These are phyloP conservation scores for Gobio occitaniae DNA, from an alignment of 2,797 vertebrate species.

Conservation along the genomic window DNA sequence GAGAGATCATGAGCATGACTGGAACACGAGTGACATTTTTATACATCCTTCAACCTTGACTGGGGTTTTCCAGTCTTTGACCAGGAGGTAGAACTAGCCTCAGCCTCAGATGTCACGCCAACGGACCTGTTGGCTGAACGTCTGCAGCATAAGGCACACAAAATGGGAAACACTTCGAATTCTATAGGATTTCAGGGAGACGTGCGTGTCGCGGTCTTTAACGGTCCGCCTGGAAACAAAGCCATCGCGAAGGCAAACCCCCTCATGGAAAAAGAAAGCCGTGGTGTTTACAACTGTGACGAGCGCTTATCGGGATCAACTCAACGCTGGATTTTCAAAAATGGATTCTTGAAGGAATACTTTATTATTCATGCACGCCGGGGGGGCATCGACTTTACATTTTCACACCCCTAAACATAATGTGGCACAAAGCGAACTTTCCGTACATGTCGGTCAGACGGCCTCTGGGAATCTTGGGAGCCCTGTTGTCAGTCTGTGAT, in stretches of 20 bases:
- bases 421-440: neutral
- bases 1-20: constrained; percentile 50
- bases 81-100: constrained; percentile 55
- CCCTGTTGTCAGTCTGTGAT: neutral
- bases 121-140: neutral
- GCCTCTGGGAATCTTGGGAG: neutral
- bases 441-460: neutral
- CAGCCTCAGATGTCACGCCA: too few relatives aligned
- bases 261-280: neutral
- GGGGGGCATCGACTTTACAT: neutral
- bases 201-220: neutral
- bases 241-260: neutral
- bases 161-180: neutral
- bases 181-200: too few relatives aligned
- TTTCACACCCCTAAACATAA: neutral
- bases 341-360: neutral
- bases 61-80: constrained; percentile 74
- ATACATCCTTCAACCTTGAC: constrained; percentile 51
- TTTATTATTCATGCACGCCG: neutral
- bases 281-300: neutral
- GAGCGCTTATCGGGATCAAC: neutral
- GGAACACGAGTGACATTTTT: constrained; percentile 61
- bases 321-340: neutral
- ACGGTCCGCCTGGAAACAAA: neutral
- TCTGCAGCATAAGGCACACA: neutral